Evolutionary conservation across 2,113 vertebrate genomes (phyloP).

Genomic region (Podarcis muralis): DNA sequence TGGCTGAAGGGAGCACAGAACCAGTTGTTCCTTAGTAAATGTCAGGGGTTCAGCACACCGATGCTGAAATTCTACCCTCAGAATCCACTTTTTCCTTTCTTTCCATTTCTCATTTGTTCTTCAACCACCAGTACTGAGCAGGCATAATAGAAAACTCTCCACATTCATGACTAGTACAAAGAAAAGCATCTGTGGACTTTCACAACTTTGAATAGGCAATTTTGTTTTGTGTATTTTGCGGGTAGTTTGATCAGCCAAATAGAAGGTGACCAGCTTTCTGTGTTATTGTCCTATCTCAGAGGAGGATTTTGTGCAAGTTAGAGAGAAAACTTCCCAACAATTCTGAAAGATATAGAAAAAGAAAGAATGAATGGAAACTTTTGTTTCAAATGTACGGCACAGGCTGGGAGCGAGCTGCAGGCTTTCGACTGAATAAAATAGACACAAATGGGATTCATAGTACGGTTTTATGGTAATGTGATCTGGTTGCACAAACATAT

Average conservation of each 20-base stretch:
- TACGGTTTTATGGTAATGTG: neutral
- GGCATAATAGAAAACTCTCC: constrained; percentile 9
- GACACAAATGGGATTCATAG: neutral
- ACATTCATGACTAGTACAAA: constrained; percentile 25
- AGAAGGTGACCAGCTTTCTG: constrained; percentile 34
- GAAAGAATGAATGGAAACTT: neutral
- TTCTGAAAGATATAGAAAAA: constrained; percentile 26
- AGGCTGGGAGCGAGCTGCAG: neutral
- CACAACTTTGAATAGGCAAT: neutral
- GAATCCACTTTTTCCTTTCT: neutral
- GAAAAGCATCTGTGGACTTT: constrained; percentile 11
- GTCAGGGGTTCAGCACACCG: neutral
- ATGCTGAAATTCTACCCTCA: constrained; percentile 27
- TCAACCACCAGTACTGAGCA: neutral
- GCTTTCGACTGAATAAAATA: neutral
- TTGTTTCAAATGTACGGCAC: constrained; percentile 30
- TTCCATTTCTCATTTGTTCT: neutral
- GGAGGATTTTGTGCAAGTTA: constrained; percentile 21
- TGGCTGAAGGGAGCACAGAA: neutral
- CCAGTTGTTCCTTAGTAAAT: constrained; percentile 32
- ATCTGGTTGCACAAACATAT: neutral
- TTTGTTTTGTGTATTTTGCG: constrained; percentile 38
- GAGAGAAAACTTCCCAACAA: constrained; percentile 46
- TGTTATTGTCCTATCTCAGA: neutral
- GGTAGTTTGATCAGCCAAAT: constrained; percentile 13